Conservation (phyloP, 2,888 invertebrate genomes). For the Mythimna impura region DNA sequence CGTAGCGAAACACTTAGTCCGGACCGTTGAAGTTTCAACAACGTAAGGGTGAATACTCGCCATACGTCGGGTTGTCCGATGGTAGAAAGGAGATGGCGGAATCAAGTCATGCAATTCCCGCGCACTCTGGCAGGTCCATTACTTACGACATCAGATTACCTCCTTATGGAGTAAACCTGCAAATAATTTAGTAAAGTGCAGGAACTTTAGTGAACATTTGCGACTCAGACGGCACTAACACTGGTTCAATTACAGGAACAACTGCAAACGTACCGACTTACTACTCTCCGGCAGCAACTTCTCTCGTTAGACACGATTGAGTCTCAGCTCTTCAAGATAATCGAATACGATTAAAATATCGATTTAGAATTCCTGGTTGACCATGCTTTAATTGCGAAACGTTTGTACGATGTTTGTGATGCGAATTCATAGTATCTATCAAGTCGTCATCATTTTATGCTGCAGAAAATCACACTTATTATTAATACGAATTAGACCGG, state of each 20-base stretch:
- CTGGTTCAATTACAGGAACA: conserved; percentile 14
- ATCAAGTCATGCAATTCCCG: too few relatives aligned
- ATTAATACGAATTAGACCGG: too few relatives aligned
- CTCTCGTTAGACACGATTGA: conserved; percentile 10
- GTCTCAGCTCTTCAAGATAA: conserved; percentile 12
- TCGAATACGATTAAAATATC: conserved; percentile 20
- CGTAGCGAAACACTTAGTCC: too few relatives aligned
- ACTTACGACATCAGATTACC: not conserved
- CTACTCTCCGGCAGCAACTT: not conserved
- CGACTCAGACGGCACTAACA: not conserved
- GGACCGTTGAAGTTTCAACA: too few relatives aligned
- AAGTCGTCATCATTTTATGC: too few relatives aligned
- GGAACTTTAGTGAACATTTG: conserved; percentile 12
- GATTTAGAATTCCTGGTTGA: not conserved
- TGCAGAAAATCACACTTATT: too few relatives aligned
- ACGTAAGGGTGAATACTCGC: too few relatives aligned
- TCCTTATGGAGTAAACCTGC: not conserved
- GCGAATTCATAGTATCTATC: too few relatives aligned
- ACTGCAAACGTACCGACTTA: not conserved
- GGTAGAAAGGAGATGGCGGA: too few relatives aligned
- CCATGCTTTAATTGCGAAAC: not conserved
- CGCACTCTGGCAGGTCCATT: too few relatives aligned
- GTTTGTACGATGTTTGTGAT: not conserved
- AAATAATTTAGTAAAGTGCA: conserved; percentile 18
- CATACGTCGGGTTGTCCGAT: too few relatives aligned